These are phyloP conservation scores for Hirtodrosophila cameraria DNA, from an alignment of 2,888 invertebrate species.

Conservation along the genomic window DNA sequence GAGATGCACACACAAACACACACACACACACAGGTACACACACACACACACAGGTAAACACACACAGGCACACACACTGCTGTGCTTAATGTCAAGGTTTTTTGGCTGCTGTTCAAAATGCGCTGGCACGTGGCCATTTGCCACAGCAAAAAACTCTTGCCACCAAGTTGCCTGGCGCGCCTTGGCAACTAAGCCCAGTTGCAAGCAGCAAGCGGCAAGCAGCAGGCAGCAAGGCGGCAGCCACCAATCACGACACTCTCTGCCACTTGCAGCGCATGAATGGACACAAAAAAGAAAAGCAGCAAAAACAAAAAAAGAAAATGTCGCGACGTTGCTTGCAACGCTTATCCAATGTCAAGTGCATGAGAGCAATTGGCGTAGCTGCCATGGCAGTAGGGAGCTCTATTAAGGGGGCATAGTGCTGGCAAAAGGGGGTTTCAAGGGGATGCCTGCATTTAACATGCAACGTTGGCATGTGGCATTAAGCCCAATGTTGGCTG, in stretches of 20 bases:
- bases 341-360: constrained; percentile 68
- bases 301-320: constrained; percentile 22
- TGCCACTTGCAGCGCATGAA: constrained; percentile 58
- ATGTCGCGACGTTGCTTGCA: constrained; percentile 27
- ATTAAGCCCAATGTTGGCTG: constrained; percentile 23
- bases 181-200: constrained; percentile 11
- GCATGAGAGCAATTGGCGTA: constrained; percentile 48
- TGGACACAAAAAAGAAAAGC: constrained; percentile 41
- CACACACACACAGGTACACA: constrained; percentile 9
- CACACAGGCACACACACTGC: not conserved
- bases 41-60: no score
- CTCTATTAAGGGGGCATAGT: not conserved
- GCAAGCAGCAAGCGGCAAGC: constrained; percentile 7
- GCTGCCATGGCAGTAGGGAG: constrained; percentile 9
- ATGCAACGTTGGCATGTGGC: constrained; percentile 36
- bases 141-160: constrained; percentile 24
- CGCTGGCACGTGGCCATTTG: constrained; percentile 55
- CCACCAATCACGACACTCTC: constrained; percentile 38
- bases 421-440: not conserved
- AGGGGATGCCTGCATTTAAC: constrained; percentile 32
- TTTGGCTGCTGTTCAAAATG: constrained; percentile 66
- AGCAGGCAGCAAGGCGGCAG: not conserved
- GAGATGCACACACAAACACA: not conserved
- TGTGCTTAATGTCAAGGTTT: constrained; percentile 76
- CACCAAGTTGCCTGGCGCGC: constrained; percentile 6